Base-by-base conservation (phyloP, 1,140 invertebrate genomes). In the Drosophila sturtevanti region DNA sequence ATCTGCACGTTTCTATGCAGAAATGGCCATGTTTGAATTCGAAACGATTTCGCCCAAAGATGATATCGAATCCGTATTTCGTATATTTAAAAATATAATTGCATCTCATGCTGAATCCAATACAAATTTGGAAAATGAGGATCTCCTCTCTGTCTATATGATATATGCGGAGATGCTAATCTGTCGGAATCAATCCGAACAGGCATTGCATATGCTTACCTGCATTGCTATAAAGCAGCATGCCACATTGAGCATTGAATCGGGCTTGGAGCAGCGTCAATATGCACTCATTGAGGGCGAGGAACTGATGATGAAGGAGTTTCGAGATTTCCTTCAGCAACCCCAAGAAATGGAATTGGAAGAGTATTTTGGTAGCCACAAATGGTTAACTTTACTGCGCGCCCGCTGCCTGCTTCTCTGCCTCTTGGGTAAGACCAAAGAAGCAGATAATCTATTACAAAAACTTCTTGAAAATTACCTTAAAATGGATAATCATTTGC, bases 11-110 rank as follows among this genome's bases (percentile, higher is more conserved):
- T 70, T 94, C 63, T 95, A 94, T 78, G 91, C 92, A 1, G 95
- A 95, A 82, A 94, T 94, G 86, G 95, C 94, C n/a, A 86, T 95
- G 35, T 93, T 94, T 73, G 94, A 95, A 86, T 87, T 91, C 37
- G 94, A 94, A 89, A 21, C 48, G 0, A 89, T 93, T 12, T 93
- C 92, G 67, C 59, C 79, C 4, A 90, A 93, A 1, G 92, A 79
- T 63, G 93, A 92, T 37, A 35, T 93, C 0, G 92, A 92, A 35
- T 38, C 16, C 0, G 55, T 37, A 0, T 69, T 65, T 5, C 55
- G 51, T 6, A 93, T 94, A 38, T 93, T 93, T 37, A 81, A 87
- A 55, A 91, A 85, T 38, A 72, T 93, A 3, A 85, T 93, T 27
- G 31, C 59, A 1, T 77, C 7, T 0, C 31, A 63, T 2, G 9